A percentile compares a stretch with the other conserved stretches of the same genome.
These are phyloP conservation scores for Corynorhinus townsendii DNA, from an alignment of 2,113 vertebrate species.

Conservation along the genomic window DNA sequence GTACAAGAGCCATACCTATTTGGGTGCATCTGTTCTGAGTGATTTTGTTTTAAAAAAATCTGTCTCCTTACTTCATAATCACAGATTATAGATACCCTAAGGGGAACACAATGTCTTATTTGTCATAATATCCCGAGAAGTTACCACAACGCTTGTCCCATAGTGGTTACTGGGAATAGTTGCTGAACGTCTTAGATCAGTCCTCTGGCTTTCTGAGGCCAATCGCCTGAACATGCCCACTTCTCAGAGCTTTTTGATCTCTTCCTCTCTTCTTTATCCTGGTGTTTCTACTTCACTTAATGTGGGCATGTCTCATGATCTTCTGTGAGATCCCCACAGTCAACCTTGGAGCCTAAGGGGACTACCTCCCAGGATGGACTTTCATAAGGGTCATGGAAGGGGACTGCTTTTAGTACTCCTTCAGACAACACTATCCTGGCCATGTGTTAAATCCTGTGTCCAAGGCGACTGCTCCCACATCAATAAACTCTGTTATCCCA, in stretches of 20 bases:
- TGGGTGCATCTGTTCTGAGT: neutral
- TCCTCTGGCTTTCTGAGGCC: neutral
- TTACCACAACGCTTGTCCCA: neutral
- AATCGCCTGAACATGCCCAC: neutral
- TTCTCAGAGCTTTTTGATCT: neutral
- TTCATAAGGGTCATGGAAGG: neutral
- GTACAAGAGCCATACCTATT: neutral
- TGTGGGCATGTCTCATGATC: neutral
- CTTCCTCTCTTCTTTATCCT: neutral
- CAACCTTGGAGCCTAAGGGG: neutral
- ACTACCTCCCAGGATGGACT: neutral
- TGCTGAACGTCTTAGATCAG: neutral
- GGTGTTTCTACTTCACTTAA: neutral
- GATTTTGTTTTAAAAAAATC: neutral
- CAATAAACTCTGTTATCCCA: neutral
- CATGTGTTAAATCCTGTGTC: neutral
- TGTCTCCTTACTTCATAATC: neutral
- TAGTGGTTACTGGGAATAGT: neutral
- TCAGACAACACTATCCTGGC: neutral
- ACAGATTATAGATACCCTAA: neutral
- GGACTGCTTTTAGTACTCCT: neutral
- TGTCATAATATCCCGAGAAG: neutral
- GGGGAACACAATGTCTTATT: neutral
- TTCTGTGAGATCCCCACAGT: neutral
- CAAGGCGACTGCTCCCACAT: neutral